phyloP scores from a whole-genome alignment of 2,888 invertebrate species.

The Ichneumoninae sp. region DNA sequence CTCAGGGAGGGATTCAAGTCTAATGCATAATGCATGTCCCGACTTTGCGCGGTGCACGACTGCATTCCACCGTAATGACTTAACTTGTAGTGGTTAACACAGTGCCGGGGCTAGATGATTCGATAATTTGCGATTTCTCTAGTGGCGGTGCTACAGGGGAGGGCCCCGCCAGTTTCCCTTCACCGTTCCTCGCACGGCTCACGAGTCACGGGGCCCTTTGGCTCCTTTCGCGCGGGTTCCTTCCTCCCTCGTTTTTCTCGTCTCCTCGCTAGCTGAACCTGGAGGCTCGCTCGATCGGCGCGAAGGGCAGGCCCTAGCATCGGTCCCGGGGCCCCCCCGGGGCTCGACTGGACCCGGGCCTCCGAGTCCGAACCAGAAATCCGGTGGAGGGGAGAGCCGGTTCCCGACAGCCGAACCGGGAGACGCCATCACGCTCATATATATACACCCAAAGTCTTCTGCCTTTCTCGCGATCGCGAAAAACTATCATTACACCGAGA shows the following conservation, averaged over 20 bases:
- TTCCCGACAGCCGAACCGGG: conserved; percentile 73
- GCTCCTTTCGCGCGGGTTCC: conserved; percentile 10
- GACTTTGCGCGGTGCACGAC: conserved; percentile 66
- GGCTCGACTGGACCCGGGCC: conserved; percentile 66
- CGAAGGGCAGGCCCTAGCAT: conserved; percentile 75
- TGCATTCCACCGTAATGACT: conserved; percentile 80
- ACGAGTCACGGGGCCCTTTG: conserved; percentile 42
- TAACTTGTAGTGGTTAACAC: conserved; percentile 74
- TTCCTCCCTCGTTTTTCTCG: conserved; percentile 32
- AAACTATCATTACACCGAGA: conserved; percentile 80
- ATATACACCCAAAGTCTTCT: conserved; percentile 38
- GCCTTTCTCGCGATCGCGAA: conserved; percentile 67
- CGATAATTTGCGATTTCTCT: conserved; percentile 72
- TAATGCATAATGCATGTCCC: conserved; percentile 75
- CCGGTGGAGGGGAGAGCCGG: conserved; percentile 82
- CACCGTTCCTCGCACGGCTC: conserved; percentile 8
- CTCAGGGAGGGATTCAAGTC: conserved; percentile 58
- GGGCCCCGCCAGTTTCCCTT: conserved; percentile 55
- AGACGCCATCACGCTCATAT: conserved; percentile 81
- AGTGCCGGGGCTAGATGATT: conserved; percentile 76
- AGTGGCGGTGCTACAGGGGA: conserved; percentile 52
- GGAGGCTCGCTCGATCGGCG: conserved; percentile 59
- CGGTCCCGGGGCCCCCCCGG: conserved; percentile 70
- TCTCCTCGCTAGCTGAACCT: conserved; percentile 50
- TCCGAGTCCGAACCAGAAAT: conserved; percentile 51